phyloP scores from a whole-genome alignment of 2,797 vertebrate genomes.

The Epinephelus awoara region DNA sequence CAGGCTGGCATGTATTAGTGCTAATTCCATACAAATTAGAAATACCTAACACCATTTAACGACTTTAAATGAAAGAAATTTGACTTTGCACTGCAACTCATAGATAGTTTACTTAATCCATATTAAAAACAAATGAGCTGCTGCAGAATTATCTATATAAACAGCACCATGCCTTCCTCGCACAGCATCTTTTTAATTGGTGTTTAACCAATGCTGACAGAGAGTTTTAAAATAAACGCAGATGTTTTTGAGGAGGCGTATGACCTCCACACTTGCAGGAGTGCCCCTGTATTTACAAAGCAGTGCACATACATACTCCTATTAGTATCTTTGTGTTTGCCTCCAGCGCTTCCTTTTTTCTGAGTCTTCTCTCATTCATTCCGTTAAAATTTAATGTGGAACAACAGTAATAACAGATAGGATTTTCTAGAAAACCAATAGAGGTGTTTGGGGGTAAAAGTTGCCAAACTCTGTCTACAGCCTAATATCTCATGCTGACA shows the following conservation, averaged over 20 bases:
- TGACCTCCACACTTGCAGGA: slow-evolving; percentile 24
- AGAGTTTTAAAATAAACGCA: slow-evolving; percentile 28
- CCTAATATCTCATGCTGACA: slow-evolving; percentile 55
- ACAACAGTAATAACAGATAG: slow-evolving; percentile 15
- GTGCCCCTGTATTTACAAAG: slow-evolving; percentile 8
- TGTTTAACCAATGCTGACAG: slow-evolving; percentile 37
- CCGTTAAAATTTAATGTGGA: slow-evolving; percentile 21
- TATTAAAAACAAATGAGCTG: slow-evolving; percentile 11
- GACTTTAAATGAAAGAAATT: slow-evolving; percentile 25
- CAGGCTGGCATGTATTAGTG: neutral
- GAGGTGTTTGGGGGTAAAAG: slow-evolving; percentile 28
- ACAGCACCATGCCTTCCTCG: neutral
- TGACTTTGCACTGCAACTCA: slow-evolving; percentile 4
- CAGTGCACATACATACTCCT: neutral
- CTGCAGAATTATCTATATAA: slow-evolving; percentile 1
- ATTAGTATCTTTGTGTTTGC: slow-evolving; percentile 20
- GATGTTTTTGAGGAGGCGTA: slow-evolving; percentile 16
- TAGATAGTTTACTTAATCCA: slow-evolving; percentile 18
- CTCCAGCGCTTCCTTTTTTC: slow-evolving; percentile 16
- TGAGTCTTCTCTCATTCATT: slow-evolving; percentile 9
- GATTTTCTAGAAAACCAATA: slow-evolving; percentile 20
- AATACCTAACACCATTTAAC: neutral
- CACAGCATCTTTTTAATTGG: slow-evolving; percentile 38
- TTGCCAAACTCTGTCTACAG: slow-evolving; percentile 25
- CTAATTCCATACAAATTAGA: slow-evolving; percentile 19